Base-by-base conservation (phyloP, 1,140 invertebrate genomes). In the Drosophila hydei region DNA sequence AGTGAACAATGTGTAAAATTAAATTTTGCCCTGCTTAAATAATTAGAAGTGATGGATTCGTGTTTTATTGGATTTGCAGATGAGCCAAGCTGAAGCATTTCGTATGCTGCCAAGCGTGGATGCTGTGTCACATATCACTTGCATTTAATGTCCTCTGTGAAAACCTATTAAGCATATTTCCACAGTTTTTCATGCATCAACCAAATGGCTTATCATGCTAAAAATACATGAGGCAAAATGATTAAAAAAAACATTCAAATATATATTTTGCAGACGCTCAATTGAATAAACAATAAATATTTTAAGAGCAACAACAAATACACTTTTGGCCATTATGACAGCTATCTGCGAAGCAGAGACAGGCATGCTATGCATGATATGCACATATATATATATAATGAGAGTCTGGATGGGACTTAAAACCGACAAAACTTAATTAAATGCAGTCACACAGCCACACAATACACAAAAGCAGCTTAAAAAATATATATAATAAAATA, bases 341-440 rank as follows among this genome's bases (percentile, higher is more conserved):
- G 67, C 72, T 83, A 72, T 83, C 79, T 68, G 59, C 48, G 62
- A 72, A 79, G n/a, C n/a, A n/a, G n/a, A n/a, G n/a, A n/a, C n/a
- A n/a, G n/a, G n/a, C n/a, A n/a, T n/a, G n/a, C n/a, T n/a, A n/a
- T n/a, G n/a, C n/a, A n/a, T n/a, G n/a, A n/a, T 23, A 23, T 23
- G 4, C 4, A 23, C 4, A 23, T 23, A 23, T 23, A 83, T 83
- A 67, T 33, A n/a, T 14, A 40, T 40, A 85, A 38, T 50, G 11
- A 36, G 12, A 43, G 42, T 21, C 12, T 19, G 40, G 36, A 21
- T 43, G 62, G 56, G 63, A 65, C 59, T 73, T 67, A 63, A 83
- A 81, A 83, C 75, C 71, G 71, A 69, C 79, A 72, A 83, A 85
- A 83, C 79, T 83, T 83, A 85, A 83, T 84, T 85, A 84, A 84